Base-by-base conservation (phyloP, 2,888 invertebrate genomes). In the Acronicta psi region DNA sequence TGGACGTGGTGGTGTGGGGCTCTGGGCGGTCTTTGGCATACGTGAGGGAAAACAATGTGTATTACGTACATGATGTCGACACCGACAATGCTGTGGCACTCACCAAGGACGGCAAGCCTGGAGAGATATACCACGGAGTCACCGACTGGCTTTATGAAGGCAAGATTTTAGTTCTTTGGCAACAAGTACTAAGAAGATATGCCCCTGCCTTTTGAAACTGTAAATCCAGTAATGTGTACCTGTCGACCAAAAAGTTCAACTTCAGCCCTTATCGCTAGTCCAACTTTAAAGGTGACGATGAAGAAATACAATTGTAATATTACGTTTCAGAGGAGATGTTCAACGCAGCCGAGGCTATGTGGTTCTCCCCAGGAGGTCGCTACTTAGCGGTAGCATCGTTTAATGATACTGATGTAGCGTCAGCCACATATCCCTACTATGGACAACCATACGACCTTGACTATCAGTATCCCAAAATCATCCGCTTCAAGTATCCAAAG, bases 61-160 rank as follows among this genome's bases (percentile, higher is more conserved):
- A 95, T 81, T 96, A 96, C 75, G 85, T 95, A 20, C 86, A 91
- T 16, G 86, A 89, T 60, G 79, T 87, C 54, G 72, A 75, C 11
- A 82, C 85, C 14, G 88, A 84, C 42, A 76, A 73, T 34, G 92
- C 91, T 40, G 73, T 82, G 11, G 81, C 86, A n/a, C 86, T 96
- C 41, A 97, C 97, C 0, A 86, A 81, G 8, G 95, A 95, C 55
- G 97, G 97, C 1, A 84, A 95, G 1, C 93, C 94, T 0, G 96
- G 95, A 2, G 90, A 95, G 34, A 91, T 98, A 50, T 98, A 96
- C 86, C 97, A 97, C 84, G 98, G 98, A 4, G 95, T 97, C 17
- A 96, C 98, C 9, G 98, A 99, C 87, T 99, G 99, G 99, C 96
- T 98, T 36, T 99, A 99, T 84, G 98, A 98, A 95, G 97, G 97